Percentiles rank a stretch among this genome's conserved stretches.
Evolutionary conservation across 2,888 invertebrate genomes (phyloP).

Genomic region (Drosophila siamana): DNA sequence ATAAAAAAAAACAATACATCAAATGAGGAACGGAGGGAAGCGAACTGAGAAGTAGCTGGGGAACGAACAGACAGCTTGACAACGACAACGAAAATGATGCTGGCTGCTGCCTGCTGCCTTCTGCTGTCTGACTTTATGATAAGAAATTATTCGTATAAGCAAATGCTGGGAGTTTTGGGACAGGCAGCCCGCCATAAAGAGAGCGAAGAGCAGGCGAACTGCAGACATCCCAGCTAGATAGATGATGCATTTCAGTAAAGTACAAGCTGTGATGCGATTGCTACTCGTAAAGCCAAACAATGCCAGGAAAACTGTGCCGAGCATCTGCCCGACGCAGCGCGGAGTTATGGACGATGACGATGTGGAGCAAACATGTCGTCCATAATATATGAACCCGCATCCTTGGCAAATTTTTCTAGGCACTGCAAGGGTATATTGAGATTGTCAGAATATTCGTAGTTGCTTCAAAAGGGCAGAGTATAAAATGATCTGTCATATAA

Average conservation of each 20-base stretch:
- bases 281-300: constrained; percentile 18
- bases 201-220: neutral
- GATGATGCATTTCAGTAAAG: constrained; percentile 71
- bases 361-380: neutral
- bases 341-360: constrained; percentile 14
- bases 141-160: constrained; percentile 62
- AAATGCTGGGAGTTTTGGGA: constrained; percentile 1
- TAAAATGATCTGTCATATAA: too few species aligned
- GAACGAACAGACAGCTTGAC: constrained; percentile 36
- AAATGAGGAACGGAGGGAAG: constrained; percentile 43
- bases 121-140: constrained; percentile 66
- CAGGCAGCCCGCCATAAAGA: neutral
- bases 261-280: constrained; percentile 22
- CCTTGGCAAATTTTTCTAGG: neutral
- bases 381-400: neutral
- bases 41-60: neutral
- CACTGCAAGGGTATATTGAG: neutral
- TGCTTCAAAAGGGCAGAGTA: too few species aligned
- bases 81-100: constrained; percentile 31
- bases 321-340: neutral
- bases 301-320: constrained; percentile 8
- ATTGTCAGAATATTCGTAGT: neutral
- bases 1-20: constrained; percentile 72
- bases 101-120: neutral
- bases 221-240: constrained; percentile 45